These are phyloP conservation scores for Fregata magnificens DNA, from an alignment of 2,113 vertebrate genomes.

Conservation along the genomic window DNA sequence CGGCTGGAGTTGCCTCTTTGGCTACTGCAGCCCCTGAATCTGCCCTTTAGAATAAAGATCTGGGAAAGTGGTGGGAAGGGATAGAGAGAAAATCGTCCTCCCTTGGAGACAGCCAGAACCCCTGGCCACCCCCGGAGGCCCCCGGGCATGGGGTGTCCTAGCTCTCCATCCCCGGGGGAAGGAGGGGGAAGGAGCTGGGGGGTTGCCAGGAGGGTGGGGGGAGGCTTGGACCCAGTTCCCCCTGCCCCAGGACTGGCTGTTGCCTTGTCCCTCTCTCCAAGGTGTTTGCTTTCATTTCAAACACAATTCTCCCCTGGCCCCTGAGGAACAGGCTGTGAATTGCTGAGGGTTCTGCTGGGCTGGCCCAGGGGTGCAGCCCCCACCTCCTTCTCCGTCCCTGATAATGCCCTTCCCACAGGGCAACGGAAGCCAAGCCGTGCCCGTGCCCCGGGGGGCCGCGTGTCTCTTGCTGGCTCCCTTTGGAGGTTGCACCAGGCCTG, in stretches of 20 bases:
- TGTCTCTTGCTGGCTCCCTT: neutral
- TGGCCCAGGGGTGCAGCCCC: neutral
- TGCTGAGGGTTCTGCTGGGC: neutral
- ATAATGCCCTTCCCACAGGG: neutral
- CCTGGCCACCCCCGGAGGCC: rapidly evolving
- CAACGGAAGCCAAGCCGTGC: neutral
- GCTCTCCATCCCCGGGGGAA: neutral
- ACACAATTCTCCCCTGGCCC: rapidly evolving
- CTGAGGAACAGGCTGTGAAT: neutral
- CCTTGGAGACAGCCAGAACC: neutral
- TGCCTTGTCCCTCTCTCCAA: neutral
- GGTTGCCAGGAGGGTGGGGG: too few species aligned
- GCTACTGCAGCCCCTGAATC: neutral
- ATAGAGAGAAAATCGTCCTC: neutral
- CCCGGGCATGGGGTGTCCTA: neutral
- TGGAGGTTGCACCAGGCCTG: neutral
- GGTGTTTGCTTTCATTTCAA: neutral
- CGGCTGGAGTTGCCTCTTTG: rapidly evolving
- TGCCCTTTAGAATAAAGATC: neutral
- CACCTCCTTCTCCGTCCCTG: neutral
- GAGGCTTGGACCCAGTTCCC: neutral
- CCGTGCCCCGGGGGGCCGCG: rapidly evolving
- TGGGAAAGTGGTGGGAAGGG: neutral
- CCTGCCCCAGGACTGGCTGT: too few species aligned
- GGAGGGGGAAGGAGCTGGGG: neutral